Conservation (phyloP, 2,797 vertebrate genomes). For the Erithacus rubecula region DNA sequence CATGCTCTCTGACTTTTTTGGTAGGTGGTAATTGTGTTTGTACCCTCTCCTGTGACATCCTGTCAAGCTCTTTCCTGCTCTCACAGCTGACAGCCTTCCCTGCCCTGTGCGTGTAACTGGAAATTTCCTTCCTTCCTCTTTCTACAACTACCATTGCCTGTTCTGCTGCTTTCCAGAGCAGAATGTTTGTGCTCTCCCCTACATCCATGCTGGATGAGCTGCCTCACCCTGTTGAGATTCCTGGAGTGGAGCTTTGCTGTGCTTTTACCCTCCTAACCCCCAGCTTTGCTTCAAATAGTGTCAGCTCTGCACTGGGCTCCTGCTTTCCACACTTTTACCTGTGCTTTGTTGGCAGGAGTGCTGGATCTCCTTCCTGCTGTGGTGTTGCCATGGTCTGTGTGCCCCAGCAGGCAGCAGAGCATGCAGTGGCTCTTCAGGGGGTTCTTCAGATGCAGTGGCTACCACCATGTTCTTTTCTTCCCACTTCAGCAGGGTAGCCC, state of each 20-base stretch:
- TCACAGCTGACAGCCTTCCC: neutral
- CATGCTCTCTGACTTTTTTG: conserved; percentile 24
- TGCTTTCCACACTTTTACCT: neutral
- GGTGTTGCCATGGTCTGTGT: fast-evolving
- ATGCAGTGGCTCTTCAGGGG: fast-evolving
- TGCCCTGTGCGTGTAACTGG: neutral
- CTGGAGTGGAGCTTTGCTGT: neutral
- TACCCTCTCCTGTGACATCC: conserved; percentile 20
- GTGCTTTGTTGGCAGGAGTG: neutral
- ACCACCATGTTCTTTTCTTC: neutral
- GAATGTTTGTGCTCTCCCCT: conserved; percentile 27
- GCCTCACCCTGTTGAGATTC: neutral
- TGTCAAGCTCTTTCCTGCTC: neutral
- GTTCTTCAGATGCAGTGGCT: neutral
- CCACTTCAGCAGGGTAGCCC: neutral
- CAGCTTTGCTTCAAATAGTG: neutral
- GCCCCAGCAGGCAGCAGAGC: neutral
- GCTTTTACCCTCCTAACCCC: neutral
- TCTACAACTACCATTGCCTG: neutral
- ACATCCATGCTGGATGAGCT: neutral
- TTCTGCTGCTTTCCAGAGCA: neutral
- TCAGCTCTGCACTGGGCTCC: neutral
- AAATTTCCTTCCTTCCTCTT: conserved; percentile 33
- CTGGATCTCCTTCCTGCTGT: neutral
- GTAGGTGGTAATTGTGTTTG: neutral